A percentile compares a stretch with the other conserved stretches of the same genome.
Conservation (phyloP, 2,797 vertebrate species). For the Megalops cyprinoides region DNA sequence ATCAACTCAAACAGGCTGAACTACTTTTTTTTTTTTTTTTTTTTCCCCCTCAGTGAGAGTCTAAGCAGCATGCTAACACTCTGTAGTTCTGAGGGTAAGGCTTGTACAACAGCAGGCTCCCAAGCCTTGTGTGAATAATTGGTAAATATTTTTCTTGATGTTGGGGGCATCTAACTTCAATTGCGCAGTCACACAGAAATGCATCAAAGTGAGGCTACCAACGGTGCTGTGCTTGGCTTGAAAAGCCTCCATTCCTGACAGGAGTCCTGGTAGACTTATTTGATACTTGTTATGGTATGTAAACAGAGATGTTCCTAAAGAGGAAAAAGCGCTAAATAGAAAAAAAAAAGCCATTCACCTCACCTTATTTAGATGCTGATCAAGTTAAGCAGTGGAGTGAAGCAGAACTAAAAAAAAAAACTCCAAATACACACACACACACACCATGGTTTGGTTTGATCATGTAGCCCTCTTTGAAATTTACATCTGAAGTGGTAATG, state of each 20-base stretch:
- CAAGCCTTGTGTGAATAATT: conserved; percentile 44
- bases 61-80: conserved; percentile 35
- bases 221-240: conserved; percentile 28
- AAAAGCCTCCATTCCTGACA: conserved; percentile 31
- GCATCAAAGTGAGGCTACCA: conserved; percentile 44
- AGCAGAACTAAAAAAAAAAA: not conserved
- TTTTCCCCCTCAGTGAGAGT: conserved; percentile 2
- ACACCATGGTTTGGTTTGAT: conserved; percentile 58
- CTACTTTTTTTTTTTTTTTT: no score
- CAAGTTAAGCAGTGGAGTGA: not conserved
- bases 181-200: conserved; percentile 39
- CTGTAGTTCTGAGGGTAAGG: conserved; percentile 25
- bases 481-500: conserved; percentile 1
- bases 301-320: conserved; percentile 49
- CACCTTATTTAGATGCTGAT: conserved; percentile 48
- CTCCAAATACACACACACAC: conserved; percentile 58
- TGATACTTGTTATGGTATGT: conserved; percentile 45
- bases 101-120: conserved; percentile 18
- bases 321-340: not conserved
- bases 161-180: conserved; percentile 41
- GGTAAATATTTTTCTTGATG: conserved; percentile 52
- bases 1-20: conserved; percentile 25
- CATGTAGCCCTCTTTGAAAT: conserved; percentile 1
- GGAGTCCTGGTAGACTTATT: conserved; percentile 41
- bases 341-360: conserved; percentile 39